phyloP scores from a whole-genome alignment of 2,888 invertebrate genomes.

The Agrotis segetum region DNA sequence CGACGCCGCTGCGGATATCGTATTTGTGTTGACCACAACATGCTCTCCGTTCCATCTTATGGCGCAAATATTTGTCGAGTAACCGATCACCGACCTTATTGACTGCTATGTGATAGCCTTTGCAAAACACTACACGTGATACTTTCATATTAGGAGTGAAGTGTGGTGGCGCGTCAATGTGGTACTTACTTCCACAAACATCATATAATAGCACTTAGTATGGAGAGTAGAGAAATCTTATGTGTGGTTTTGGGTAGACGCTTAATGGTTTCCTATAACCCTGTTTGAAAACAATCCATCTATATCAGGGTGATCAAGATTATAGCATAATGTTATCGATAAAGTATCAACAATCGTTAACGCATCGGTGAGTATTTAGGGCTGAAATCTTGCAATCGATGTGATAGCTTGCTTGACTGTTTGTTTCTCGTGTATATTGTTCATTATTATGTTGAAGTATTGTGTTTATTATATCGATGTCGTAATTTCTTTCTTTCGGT shows the following conservation, averaged over 20 bases:
- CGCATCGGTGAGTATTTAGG: slow-evolving; percentile 35
- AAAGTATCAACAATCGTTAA: slow-evolving; percentile 12
- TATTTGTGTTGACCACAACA: slow-evolving; percentile 81
- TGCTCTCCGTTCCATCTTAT: slow-evolving; percentile 75
- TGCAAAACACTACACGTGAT: slow-evolving; percentile 76
- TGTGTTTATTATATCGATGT: slow-evolving; percentile 2
- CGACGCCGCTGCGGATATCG: slow-evolving; percentile 71
- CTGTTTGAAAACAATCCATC: background rate
- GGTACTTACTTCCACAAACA: slow-evolving; percentile 41
- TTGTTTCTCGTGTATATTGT: slow-evolving; percentile 7
- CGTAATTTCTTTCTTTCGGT: background rate
- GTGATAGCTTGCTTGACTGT: background rate
- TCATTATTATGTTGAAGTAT: background rate
- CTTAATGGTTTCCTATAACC: slow-evolving; percentile 20
- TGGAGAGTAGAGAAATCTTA: slow-evolving; percentile 9
- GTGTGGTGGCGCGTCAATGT: slow-evolving; percentile 35
- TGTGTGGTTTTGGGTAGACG: slow-evolving; percentile 35
- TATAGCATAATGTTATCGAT: slow-evolving; percentile 22
- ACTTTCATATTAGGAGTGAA: slow-evolving; percentile 64
- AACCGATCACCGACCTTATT: slow-evolving; percentile 82
- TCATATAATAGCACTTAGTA: slow-evolving; percentile 43
- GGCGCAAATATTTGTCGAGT: slow-evolving; percentile 84
- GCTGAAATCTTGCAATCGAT: slow-evolving; percentile 14
- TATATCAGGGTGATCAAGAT: slow-evolving; percentile 20
- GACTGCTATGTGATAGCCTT: slow-evolving; percentile 81